Evolutionary conservation across 2,797 vertebrate species (phyloP).

Genomic region (Tiaroga cobitis): DNA sequence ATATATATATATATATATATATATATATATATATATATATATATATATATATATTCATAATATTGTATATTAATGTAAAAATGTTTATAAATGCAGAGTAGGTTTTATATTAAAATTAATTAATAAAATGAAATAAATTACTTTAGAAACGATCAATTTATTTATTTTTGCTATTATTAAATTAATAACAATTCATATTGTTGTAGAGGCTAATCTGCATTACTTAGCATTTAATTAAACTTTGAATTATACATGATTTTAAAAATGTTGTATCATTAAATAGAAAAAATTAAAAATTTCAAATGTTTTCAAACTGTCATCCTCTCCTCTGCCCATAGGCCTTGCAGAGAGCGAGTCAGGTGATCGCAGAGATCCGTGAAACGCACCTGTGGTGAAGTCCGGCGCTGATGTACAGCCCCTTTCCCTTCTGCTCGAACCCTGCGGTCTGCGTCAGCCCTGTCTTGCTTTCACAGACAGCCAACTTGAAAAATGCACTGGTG

Average conservation of each 20-base stretch:
- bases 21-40: background rate
- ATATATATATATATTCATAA: background rate
- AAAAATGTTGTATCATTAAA: background rate
- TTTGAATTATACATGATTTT: background rate
- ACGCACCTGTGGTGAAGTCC: conserved; percentile 95
- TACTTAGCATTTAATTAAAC: background rate
- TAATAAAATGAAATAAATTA: too few relatives aligned
- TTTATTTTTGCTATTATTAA: background rate
- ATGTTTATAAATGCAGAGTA: background rate
- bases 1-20: background rate
- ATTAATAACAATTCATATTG: background rate
- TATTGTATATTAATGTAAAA: background rate
- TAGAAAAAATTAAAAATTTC: background rate
- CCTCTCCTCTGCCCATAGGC: conserved; percentile 78
- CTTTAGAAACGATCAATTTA: too few relatives aligned
- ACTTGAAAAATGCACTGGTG: conserved; percentile 77
- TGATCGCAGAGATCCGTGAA: conserved; percentile 97
- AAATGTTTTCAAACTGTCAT: background rate
- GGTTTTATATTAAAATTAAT: background rate
- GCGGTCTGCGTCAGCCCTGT: conserved; percentile 45
- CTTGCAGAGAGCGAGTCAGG: conserved; percentile 95
- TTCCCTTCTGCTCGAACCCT: conserved; percentile 37
- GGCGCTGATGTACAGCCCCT: conserved; percentile 50
- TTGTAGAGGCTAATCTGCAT: background rate
- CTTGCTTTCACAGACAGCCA: conserved; percentile 68